These are phyloP conservation scores for Amphiprion percula DNA, from an alignment of 2,113 vertebrate species.

Conservation along the genomic window DNA sequence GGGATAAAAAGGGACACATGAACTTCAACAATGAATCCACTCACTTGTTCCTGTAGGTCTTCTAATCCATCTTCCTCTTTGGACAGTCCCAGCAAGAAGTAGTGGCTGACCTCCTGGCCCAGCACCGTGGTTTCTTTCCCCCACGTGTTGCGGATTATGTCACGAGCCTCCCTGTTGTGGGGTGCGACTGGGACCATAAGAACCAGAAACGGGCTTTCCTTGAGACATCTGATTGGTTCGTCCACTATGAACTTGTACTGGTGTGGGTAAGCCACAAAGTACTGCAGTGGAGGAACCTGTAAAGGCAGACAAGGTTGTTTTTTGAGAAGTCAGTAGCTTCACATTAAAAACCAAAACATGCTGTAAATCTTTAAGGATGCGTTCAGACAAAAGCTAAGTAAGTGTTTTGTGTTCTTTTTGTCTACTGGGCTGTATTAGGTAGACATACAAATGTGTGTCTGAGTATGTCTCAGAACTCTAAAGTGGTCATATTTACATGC, in stretches of 20 bases:
- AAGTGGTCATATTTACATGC: too few relatives aligned
- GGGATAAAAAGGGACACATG: neutral
- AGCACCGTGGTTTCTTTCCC: constrained; percentile 6
- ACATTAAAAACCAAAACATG: too few relatives aligned
- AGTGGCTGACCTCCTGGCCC: constrained; percentile 32
- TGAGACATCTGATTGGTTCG: constrained; percentile 43
- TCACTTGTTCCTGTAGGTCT: constrained; percentile 32
- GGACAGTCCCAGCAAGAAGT: constrained; percentile 63
- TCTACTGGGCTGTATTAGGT: too few relatives aligned
- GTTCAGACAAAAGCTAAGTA: too few relatives aligned
- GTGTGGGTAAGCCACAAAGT: constrained; percentile 50
- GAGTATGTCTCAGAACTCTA: too few relatives aligned
- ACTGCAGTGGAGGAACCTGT: neutral
- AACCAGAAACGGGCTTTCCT: constrained; percentile 60
- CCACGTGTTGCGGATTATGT: constrained; percentile 61
- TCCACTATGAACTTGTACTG: constrained; percentile 48
- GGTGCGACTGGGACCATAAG: constrained; percentile 55
- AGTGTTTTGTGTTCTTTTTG: too few relatives aligned
- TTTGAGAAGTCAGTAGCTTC: neutral
- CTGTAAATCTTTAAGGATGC: too few relatives aligned
- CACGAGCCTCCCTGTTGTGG: constrained; percentile 40
- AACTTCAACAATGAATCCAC: neutral
- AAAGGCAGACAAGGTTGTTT: neutral
- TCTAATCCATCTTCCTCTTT: neutral
- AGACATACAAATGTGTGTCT: too few relatives aligned